These are phyloP conservation scores for Brachycybe producta DNA, from an alignment of 2,888 invertebrate genomes.

Conservation along the genomic window DNA sequence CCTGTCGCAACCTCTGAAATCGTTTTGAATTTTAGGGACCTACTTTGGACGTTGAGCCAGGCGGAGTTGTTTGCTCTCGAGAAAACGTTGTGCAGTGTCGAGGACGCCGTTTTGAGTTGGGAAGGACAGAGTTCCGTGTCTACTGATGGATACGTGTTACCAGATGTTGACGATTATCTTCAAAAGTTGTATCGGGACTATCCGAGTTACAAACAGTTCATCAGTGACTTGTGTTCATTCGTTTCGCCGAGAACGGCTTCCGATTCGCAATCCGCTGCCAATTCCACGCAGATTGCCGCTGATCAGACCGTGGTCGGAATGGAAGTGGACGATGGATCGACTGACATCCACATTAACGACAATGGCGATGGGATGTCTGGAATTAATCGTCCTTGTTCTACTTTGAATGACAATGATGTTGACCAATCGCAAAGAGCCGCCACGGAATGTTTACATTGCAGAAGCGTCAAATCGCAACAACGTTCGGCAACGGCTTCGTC, in stretches of 20 bases:
- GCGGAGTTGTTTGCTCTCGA: conserved; percentile 75
- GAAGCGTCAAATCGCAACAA: too few relatives aligned
- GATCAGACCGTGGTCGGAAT: neutral
- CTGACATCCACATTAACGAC: conserved; percentile 17
- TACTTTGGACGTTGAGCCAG: conserved; percentile 73
- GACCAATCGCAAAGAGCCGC: neutral
- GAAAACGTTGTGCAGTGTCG: conserved; percentile 77
- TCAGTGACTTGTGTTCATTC: conserved; percentile 32
- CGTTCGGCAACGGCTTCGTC: neutral
- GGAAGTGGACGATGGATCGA: neutral
- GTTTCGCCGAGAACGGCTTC: neutral
- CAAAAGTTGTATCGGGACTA: conserved; percentile 57
- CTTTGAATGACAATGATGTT: neutral
- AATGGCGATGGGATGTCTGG: neutral
- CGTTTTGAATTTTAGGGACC: conserved; percentile 44
- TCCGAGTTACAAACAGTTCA: conserved; percentile 51
- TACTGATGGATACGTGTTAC: conserved; percentile 24
- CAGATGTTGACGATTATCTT: conserved; percentile 53
- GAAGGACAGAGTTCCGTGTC: neutral
- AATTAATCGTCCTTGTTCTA: neutral
- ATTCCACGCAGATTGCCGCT: neutral
- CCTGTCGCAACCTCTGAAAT: too few relatives aligned
- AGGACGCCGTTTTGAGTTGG: conserved; percentile 43
- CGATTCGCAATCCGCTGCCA: neutral
- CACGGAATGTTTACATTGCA: neutral